Conservation (phyloP, 2,888 invertebrate species). For the Melipona beecheii region DNA sequence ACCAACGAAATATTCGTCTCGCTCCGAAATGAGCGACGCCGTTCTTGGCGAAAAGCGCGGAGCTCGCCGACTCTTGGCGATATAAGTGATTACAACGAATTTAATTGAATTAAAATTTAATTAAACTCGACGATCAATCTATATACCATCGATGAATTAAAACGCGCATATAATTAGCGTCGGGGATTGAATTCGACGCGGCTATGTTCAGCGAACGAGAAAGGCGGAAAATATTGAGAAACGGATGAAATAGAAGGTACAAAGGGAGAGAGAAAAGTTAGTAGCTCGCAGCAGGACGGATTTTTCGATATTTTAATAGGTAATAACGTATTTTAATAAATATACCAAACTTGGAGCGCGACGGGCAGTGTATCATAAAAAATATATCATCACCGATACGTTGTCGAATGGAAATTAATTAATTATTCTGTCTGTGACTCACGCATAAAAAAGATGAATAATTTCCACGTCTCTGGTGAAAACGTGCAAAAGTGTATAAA, state of each 20-base stretch:
- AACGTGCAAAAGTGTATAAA: too few species aligned
- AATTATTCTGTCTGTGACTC: too few species aligned
- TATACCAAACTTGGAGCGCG: background rate
- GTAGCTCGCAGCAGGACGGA: background rate
- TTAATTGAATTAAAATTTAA: constrained; percentile 25
- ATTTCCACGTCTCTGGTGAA: too few species aligned
- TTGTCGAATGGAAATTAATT: background rate
- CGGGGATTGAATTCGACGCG: background rate
- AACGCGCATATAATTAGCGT: background rate
- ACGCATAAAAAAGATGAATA: too few species aligned
- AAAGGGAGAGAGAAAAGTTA: too few species aligned
- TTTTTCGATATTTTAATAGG: background rate
- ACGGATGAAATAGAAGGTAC: background rate
- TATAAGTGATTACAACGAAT: constrained; percentile 13
- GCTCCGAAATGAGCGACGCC: background rate
- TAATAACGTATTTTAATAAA: background rate
- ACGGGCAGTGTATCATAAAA: background rate
- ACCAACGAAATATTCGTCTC: constrained; percentile 14
- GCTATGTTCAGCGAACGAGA: background rate
- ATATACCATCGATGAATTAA: background rate
- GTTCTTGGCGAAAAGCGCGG: background rate
- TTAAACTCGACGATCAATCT: constrained; percentile 9
- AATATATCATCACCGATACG: background rate
- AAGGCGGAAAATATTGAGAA: background rate
- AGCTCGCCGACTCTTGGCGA: background rate